These are phyloP conservation scores for Bugula neritina DNA, from an alignment of 2,888 invertebrate species.

Conservation along the genomic window DNA sequence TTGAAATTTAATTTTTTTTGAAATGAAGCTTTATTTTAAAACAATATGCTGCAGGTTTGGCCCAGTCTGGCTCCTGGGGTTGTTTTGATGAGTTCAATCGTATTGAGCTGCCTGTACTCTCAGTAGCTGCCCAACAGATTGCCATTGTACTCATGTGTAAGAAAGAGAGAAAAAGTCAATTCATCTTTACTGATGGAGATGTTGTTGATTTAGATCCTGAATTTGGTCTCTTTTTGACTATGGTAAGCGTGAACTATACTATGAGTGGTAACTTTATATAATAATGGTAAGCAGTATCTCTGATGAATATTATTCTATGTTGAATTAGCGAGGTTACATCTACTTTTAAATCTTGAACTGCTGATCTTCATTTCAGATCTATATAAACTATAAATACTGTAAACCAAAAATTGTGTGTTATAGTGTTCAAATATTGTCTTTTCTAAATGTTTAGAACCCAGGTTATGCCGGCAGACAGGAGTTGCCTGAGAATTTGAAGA, in stretches of 20 bases:
- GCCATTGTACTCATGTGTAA: constrained; percentile 84
- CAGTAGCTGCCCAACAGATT: constrained; percentile 94
- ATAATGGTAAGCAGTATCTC: too few relatives aligned
- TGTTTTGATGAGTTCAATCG: constrained; percentile 94
- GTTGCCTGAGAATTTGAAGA: constrained; percentile 91
- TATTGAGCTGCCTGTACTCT: constrained; percentile 85
- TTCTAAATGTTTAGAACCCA: too few relatives aligned
- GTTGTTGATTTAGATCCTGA: constrained; percentile 86
- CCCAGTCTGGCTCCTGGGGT: constrained; percentile 95
- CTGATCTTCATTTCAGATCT: too few relatives aligned
- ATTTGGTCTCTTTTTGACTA: constrained; percentile 94
- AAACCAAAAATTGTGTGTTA: not conserved
- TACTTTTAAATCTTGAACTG: too few relatives aligned
- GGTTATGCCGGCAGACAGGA: constrained; percentile 95
- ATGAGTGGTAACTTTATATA: too few relatives aligned
- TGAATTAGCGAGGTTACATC: too few relatives aligned
- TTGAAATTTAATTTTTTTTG: too few relatives aligned
- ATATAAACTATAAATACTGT: too few relatives aligned
- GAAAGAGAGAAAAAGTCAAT: constrained; percentile 82
- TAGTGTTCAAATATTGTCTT: too few relatives aligned
- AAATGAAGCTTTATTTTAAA: too few relatives aligned
- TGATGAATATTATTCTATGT: too few relatives aligned
- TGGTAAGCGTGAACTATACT: constrained; percentile 64
- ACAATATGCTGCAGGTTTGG: constrained; percentile 69
- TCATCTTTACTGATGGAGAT: constrained; percentile 91